phyloP scores from a whole-genome alignment of 2,797 vertebrate species.

The Xerus rutilus region DNA sequence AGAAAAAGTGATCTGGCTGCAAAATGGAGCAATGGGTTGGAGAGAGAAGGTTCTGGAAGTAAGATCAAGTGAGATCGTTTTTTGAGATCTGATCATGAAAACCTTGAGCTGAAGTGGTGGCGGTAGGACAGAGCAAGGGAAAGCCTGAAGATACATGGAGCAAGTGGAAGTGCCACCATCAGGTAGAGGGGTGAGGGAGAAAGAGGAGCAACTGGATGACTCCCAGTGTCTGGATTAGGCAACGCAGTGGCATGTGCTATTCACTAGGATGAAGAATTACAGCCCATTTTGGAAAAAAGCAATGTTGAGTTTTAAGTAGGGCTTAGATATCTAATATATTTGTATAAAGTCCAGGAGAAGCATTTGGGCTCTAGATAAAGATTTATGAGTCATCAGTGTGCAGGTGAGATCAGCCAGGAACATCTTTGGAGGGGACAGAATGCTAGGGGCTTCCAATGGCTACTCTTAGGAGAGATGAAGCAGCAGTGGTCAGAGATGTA shows the following conservation, averaged over 20 bases:
- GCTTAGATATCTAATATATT: background rate
- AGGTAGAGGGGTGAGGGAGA: background rate
- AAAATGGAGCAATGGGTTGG: background rate
- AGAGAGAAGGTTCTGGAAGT: background rate
- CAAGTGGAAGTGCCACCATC: background rate
- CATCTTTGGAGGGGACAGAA: background rate
- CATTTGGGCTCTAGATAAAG: background rate
- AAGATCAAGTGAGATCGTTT: background rate
- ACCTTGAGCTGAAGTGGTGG: background rate
- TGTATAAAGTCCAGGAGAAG: background rate
- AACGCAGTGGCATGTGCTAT: background rate
- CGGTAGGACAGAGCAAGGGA: background rate
- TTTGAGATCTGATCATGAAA: background rate
- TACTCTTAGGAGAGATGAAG: background rate
- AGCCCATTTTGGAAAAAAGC: background rate
- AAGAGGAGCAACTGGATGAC: background rate
- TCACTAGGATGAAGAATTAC: background rate
- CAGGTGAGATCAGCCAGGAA: background rate
- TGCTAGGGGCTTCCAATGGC: background rate
- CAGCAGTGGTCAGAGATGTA: background rate
- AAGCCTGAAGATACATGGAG: background rate
- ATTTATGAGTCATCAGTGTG: background rate
- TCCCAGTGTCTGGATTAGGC: background rate
- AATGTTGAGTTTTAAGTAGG: background rate
- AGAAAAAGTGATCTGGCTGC: background rate